phyloP scores from a whole-genome alignment of 2,888 invertebrate species.

The Harpagoxenus sublaevis region DNA sequence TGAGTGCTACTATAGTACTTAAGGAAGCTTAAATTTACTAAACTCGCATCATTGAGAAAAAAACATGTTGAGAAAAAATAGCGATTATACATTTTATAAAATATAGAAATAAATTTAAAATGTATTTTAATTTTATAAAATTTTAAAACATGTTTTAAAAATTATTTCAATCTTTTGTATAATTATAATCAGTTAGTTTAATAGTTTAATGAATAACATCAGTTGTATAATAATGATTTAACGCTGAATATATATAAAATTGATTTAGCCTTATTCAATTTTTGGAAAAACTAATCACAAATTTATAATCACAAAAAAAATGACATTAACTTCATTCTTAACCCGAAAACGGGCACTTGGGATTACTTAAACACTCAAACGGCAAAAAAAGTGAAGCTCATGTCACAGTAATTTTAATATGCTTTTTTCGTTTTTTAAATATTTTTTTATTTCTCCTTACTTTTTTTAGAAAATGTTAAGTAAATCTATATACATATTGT shows the following conservation, averaged over 20 bases:
- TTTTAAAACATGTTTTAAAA: too few relatives aligned
- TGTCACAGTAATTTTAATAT: too few relatives aligned
- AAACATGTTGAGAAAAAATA: not conserved
- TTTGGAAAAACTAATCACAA: not conserved
- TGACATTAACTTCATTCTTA: not conserved
- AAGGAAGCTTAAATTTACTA: not conserved
- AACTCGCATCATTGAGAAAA: not conserved
- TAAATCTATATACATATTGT: too few relatives aligned
- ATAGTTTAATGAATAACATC: not conserved
- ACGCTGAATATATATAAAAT: not conserved
- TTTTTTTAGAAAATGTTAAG: too few relatives aligned
- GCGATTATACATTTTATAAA: not conserved
- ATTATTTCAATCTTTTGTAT: not conserved
- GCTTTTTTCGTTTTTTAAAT: too few relatives aligned
- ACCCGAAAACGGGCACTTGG: too few relatives aligned
- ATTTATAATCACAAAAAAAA: constrained; percentile 10
- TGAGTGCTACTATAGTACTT: not conserved
- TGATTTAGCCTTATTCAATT: not conserved
- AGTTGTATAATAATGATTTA: not conserved
- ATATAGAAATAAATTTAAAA: too few relatives aligned
- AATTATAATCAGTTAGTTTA: not conserved
- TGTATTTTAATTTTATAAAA: too few relatives aligned
- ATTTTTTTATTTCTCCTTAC: too few relatives aligned
- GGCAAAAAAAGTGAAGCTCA: too few relatives aligned
- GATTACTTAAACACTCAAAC: too few relatives aligned